A percentile compares a stretch with the other conserved stretches of the same genome.
phyloP scores from a whole-genome alignment of 1,140 invertebrate species.

The Caenorhabditis brenneri region DNA sequence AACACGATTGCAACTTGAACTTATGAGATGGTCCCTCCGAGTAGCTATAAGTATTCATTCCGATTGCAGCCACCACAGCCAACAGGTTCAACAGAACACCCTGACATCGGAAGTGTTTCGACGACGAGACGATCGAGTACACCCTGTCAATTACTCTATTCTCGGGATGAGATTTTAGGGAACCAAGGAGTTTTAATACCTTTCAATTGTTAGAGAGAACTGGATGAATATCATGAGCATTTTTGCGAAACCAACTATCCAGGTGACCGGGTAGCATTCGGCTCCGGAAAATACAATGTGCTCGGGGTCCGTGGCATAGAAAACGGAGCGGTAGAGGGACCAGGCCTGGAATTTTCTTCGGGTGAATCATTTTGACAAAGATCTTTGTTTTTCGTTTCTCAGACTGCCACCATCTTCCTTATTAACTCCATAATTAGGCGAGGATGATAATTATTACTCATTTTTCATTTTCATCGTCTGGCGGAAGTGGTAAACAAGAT shows the following conservation, averaged over 20 bases:
- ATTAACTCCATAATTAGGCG: not conserved
- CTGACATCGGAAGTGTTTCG: not conserved
- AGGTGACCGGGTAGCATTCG: not conserved
- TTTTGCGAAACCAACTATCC: not conserved
- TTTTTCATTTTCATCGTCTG: not conserved
- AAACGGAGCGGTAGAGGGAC: not conserved
- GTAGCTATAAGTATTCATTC: not conserved
- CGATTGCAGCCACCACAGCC: not conserved
- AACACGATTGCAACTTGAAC: not conserved
- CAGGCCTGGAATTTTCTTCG: not conserved
- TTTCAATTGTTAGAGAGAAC: not conserved
- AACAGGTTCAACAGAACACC: not conserved
- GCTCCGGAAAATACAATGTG: not conserved
- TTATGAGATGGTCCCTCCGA: not conserved
- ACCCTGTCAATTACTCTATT: not conserved
- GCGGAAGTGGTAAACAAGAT: not conserved
- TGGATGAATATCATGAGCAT: conserved; percentile 17
- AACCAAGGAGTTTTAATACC: not conserved
- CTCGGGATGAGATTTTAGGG: not conserved
- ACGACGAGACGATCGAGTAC: not conserved
- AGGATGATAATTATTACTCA: not conserved
- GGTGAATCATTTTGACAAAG: too few species aligned
- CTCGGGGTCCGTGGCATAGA: not conserved
- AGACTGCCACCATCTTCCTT: too few species aligned
- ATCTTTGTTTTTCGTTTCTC: too few species aligned